These are phyloP conservation scores for Riparia riparia DNA, from an alignment of 2,113 vertebrate genomes.

Conservation along the genomic window DNA sequence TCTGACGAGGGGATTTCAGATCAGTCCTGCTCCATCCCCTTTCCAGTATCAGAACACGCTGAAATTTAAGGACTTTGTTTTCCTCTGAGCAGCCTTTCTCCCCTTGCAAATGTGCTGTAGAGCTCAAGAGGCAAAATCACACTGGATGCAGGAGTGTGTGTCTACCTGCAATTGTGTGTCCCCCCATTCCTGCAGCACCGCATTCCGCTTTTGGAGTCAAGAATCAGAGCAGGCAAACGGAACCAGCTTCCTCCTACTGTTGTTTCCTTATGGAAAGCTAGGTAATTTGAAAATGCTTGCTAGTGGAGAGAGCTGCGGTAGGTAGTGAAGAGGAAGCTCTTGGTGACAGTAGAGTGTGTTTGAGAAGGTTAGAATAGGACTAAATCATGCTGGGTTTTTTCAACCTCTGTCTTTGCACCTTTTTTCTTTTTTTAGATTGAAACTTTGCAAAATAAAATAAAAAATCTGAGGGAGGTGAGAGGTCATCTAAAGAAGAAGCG, in stretches of 20 bases:
- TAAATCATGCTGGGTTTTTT: background rate
- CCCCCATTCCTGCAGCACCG: background rate
- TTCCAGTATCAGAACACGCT: background rate
- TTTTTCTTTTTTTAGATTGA: slow-evolving; percentile 82
- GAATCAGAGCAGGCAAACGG: background rate
- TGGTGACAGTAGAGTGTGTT: background rate
- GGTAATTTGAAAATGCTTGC: background rate
- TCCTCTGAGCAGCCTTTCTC: background rate
- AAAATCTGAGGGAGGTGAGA: slow-evolving; percentile 94
- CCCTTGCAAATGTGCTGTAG: background rate
- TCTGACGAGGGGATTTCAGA: background rate
- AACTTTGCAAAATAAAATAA: slow-evolving; percentile 96
- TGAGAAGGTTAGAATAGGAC: background rate
- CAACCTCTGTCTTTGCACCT: background rate
- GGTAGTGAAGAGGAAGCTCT: background rate
- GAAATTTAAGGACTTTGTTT: background rate
- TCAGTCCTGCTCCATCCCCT: background rate
- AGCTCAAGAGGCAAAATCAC: background rate
- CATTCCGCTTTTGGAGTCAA: accelerated
- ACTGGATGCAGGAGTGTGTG: background rate
- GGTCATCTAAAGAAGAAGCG: slow-evolving; percentile 92
- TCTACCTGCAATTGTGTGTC: background rate
- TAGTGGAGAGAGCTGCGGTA: background rate
- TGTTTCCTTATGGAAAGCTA: background rate
- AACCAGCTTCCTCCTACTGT: background rate